Base-by-base conservation (phyloP, 2,888 invertebrate genomes). In the Acronicta leporina region DNA sequence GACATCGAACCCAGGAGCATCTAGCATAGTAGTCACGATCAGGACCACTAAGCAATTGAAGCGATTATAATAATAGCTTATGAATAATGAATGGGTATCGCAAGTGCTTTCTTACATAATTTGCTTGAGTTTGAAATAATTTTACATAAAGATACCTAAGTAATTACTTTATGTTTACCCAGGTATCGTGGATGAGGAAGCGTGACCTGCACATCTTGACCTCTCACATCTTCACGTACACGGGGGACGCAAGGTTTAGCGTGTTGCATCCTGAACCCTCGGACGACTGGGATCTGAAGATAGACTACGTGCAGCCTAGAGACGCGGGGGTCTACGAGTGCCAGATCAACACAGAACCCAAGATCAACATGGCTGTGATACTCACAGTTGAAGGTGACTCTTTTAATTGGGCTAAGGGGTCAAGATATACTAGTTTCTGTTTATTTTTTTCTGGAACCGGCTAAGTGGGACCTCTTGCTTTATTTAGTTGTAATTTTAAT, bases 261-360 rank as follows among this genome's bases (percentile, higher is more conserved):
- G 97, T 98, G 2, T 94, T 97, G 16, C 98, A 98, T 87, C 97
- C 97, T 0, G 97, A 97, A 73, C 96, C 96, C 9, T 97, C 97
- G 20, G 97, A 98, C 86, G 98, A 98, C 89, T 98, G 98, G 98
- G 97, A 97, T 88, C 95, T 98, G 73, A 96, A 96, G 89, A 96
- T 98, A 71, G 97, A 97, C 84, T 98, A 96, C 88, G 97, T 97
- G 14, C 98, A 98, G 92, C 96, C 96, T 48, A 90, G 97, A 25
- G 98, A 98, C 87, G 97, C 96, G 2, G 98, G 97, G 8, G 96
- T 97, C 64, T 98, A 98, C 94, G 97, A 98, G 90, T 98, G 97
- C 83, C 98, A 98, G 95, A 97, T 98, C 77, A 98, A 98, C 92
- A 98, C 97, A 0, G 98, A 98, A 87, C 98, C 98, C 16, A 98